phyloP scores from a whole-genome alignment of 1,140 invertebrate genomes.

The Melanaphis sacchari region DNA sequence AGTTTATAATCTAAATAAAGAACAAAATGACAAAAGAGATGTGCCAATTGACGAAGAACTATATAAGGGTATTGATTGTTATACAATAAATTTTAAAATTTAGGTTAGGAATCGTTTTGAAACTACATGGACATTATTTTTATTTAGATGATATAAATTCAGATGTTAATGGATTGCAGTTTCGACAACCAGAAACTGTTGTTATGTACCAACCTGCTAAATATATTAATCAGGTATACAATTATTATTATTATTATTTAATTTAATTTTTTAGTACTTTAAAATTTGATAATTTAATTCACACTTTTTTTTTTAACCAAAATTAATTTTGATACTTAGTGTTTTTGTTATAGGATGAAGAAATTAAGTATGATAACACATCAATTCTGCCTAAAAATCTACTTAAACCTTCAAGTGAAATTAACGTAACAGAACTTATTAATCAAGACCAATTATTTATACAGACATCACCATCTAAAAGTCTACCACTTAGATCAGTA shows the following conservation, averaged over 20 bases:
- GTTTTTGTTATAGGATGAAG: conserved; percentile 35
- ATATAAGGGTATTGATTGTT: conserved; percentile 15
- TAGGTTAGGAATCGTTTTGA: not conserved
- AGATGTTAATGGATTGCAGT: conserved; percentile 37
- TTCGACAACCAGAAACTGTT: conserved; percentile 52
- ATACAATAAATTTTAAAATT: not conserved
- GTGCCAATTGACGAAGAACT: conserved; percentile 48
- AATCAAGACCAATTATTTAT: conserved; percentile 47
- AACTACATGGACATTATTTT: not conserved
- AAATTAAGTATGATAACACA: conserved; percentile 33
- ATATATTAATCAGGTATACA: conserved; percentile 37
- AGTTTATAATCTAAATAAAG: conserved; percentile 72
- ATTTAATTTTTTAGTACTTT: not conserved
- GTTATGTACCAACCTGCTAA: conserved; percentile 42
- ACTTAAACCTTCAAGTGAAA: conserved; percentile 43
- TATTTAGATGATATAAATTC: conserved; percentile 46
- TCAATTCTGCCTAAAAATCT: not conserved
- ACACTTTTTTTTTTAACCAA: not conserved
- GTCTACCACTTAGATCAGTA: conserved; percentile 50
- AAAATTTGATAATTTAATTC: not conserved
- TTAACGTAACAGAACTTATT: conserved; percentile 51
- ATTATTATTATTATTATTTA: not conserved
- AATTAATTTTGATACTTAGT: not conserved
- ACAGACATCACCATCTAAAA: conserved; percentile 29
- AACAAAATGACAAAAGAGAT: conserved; percentile 69